Conservation (phyloP, 2,888 invertebrate species). For the Didymodactylos carnosus region DNA sequence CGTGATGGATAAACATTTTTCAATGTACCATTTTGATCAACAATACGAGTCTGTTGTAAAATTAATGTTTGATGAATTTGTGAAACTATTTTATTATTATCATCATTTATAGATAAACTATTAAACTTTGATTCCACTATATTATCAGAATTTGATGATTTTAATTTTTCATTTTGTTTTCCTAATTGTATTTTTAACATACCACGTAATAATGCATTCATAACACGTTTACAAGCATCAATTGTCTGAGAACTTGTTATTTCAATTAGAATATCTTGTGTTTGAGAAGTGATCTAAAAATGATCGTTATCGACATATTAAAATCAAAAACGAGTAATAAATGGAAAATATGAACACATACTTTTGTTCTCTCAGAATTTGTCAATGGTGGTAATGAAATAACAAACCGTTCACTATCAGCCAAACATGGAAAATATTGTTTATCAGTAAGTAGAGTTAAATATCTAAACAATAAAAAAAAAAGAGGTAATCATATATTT, state of each 20-base stretch:
- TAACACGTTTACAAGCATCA: slow-evolving; percentile 45
- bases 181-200: slow-evolving; percentile 32
- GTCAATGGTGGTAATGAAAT: slow-evolving; percentile 70
- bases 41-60: slow-evolving; percentile 50
- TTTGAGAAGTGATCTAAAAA: too few relatives aligned
- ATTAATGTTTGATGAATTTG: slow-evolving; percentile 18
- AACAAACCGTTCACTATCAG: slow-evolving; percentile 44
- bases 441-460: slow-evolving; percentile 56
- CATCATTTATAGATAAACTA: too few relatives aligned
- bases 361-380: slow-evolving; percentile 60
- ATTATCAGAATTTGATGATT: too few relatives aligned
- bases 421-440: slow-evolving; percentile 50
- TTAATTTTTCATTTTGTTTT: too few relatives aligned
- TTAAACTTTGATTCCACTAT: too few relatives aligned
- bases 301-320: too few relatives aligned
- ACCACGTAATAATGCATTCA: slow-evolving; percentile 49
- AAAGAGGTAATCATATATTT: too few relatives aligned
- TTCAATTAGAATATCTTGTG: slow-evolving; percentile 50
- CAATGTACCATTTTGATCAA: slow-evolving; percentile 48
- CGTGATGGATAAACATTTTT: slow-evolving; percentile 60
- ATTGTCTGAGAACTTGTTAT: slow-evolving; percentile 52
- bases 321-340: too few relatives aligned
- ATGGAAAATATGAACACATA: too few relatives aligned
- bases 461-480: too few relatives aligned
- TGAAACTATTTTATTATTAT: slow-evolving; percentile 24